Evolutionary conservation across 2,797 vertebrate species (phyloP).

Genomic region (Sebastes oblongus): DNA sequence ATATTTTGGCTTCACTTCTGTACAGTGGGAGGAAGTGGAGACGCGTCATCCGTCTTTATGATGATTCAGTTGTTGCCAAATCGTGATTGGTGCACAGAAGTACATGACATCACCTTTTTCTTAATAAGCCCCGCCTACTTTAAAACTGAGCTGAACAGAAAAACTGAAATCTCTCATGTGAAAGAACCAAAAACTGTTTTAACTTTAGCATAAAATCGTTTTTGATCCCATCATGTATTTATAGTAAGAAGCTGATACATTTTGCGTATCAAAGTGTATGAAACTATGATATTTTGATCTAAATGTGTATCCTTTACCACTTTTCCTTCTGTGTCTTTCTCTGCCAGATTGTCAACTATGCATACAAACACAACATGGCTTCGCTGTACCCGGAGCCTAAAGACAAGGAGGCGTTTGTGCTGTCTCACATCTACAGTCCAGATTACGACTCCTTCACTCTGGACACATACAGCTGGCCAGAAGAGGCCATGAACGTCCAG

Average conservation of each 20-base stretch:
- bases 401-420: conserved; percentile 96
- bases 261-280: too few species aligned
- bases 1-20: too few species aligned
- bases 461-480: conserved; percentile 93
- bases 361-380: conserved; percentile 90
- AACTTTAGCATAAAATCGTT: neutral
- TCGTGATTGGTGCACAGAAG: too few species aligned
- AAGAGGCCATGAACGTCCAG: conserved; percentile 89
- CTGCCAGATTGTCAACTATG: conserved; percentile 90
- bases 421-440: conserved; percentile 89
- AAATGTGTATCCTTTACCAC: neutral
- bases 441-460: conserved; percentile 93
- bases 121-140: too few species aligned
- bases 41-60: too few species aligned
- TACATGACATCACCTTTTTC: too few species aligned
- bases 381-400: conserved; percentile 93
- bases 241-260: neutral
- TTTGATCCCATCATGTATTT: neutral
- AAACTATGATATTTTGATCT: neutral
- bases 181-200: neutral
- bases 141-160: too few species aligned
- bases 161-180: too few species aligned
- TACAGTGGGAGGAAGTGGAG: too few species aligned
- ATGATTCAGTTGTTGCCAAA: too few species aligned
- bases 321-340: neutral